Base-by-base conservation (phyloP, 2,888 invertebrate genomes). In the Amaurobius ferox region DNA sequence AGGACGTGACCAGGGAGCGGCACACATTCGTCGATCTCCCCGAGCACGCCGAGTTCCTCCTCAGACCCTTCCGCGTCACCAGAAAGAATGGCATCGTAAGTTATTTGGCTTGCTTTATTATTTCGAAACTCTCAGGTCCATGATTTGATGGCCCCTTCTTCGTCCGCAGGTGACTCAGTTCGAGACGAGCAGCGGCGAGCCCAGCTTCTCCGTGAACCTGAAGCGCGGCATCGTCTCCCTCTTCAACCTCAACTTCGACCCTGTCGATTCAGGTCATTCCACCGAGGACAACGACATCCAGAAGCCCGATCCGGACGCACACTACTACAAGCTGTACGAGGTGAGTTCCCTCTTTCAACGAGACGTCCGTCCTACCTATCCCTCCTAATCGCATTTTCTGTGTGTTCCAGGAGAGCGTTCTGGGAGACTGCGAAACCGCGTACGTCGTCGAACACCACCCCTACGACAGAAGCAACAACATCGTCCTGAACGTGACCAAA, bases 171-270 rank as follows among this genome's bases (percentile, higher is more conserved):
- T 83, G 23, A 74, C 81, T 3, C 88, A 89, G 48, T 88, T 92
- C 61, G 88, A 89, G n/a, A 90, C 90, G 16, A 89, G 89, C 2
- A 76, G 80, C 1, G 89, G 89, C 55, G 91, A 92, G 26, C 91
- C 91, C 0, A 87, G 89, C 16, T 91, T 90, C 90, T 91, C 91
- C n/a, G 89, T 91, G 73, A 91, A 92, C 90, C 90, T 92, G 87
- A 92, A 92, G 90, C 90, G 90, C 83, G 91, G 91, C 74, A 80
- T 91, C 48, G 90, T 91, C 29, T 89, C 90, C 44, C 68, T 91
- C 44, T 71, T 91, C 32, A 90, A 91, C 78, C 83, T 92, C 16
- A 90, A 91, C 83, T 85, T 91, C 29, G 90, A 90, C 26, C 90
- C 80, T 1, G 40, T 81, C 0, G 85, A 88, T 23, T 35, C 85